These are phyloP conservation scores for Epistrophe eligans DNA, from an alignment of 2,888 invertebrate species.

Conservation along the genomic window DNA sequence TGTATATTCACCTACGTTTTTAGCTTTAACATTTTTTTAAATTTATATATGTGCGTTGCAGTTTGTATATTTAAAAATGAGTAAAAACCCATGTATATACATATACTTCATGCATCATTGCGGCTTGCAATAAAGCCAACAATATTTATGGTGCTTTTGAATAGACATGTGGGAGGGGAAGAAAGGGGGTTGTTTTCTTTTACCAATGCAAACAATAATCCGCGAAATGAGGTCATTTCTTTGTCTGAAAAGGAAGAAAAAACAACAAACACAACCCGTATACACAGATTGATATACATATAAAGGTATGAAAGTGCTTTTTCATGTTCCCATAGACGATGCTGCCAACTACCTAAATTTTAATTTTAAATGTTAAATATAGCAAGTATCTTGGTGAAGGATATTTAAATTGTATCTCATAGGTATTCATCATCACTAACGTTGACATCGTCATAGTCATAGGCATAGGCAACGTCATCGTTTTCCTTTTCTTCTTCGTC, in stretches of 20 bases:
- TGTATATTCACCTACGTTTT: background rate
- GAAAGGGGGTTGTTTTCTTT: slow-evolving; percentile 1
- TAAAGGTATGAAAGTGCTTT: background rate
- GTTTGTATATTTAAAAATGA: background rate
- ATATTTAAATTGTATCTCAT: background rate
- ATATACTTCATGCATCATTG: slow-evolving; percentile 29
- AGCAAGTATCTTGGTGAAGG: slow-evolving; percentile 35
- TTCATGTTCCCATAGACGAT: background rate
- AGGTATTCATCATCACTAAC: background rate
- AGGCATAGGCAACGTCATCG: background rate
- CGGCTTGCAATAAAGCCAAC: slow-evolving; percentile 40
- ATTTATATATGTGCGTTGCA: background rate
- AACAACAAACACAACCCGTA: background rate
- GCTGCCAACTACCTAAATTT: slow-evolving; percentile 25
- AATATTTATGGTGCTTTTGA: slow-evolving; percentile 10
- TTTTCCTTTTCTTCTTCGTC: background rate
- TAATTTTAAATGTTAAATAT: slow-evolving; percentile 36
- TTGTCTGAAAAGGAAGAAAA: slow-evolving; percentile 24
- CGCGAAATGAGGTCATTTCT: slow-evolving; percentile 61
- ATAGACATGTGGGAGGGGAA: background rate
- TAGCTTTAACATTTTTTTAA: background rate
- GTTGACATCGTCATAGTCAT: background rate
- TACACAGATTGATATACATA: background rate
- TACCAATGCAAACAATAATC: slow-evolving; percentile 57
- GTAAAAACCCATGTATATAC: slow-evolving; percentile 4